A percentile compares a stretch with the other conserved stretches of the same genome.
Conservation (phyloP, 2,113 vertebrate genomes). For the Rhodinocichla rosea region DNA sequence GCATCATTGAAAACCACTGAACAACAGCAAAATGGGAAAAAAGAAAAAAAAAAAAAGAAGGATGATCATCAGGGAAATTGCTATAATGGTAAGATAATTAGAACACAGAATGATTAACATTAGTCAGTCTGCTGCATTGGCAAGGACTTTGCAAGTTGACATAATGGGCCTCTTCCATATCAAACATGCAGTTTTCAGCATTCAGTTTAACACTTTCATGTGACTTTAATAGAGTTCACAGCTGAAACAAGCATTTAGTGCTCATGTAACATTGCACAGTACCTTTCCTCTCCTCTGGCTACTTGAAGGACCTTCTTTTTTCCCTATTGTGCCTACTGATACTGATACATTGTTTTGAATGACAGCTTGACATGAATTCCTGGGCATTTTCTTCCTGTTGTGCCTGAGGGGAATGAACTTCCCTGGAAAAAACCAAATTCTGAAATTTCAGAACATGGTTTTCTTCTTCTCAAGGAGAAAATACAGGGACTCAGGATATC, state of each 20-base stretch:
- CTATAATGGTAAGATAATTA: slow-evolving; percentile 62
- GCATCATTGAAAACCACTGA: slow-evolving; percentile 30
- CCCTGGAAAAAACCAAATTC: background rate
- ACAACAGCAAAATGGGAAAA: background rate
- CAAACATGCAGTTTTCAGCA: background rate
- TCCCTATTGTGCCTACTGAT: background rate
- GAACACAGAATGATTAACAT: slow-evolving; percentile 33
- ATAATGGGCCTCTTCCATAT: slow-evolving; percentile 29
- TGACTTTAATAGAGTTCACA: background rate
- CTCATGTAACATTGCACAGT: rapidly evolving
- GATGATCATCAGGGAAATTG: slow-evolving; percentile 49
- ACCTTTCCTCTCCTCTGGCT: background rate
- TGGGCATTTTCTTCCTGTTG: background rate
- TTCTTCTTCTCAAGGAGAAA: background rate
- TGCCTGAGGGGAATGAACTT: background rate
- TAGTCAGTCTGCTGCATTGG: slow-evolving; percentile 36
- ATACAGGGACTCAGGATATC: background rate
- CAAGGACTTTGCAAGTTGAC: slow-evolving; percentile 33
- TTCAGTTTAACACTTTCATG: background rate
- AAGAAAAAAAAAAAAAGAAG: background rate
- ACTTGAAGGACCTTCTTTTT: background rate
- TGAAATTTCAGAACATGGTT: background rate
- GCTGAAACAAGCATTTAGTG: background rate
- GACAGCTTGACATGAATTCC: background rate
- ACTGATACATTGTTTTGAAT: background rate